Percentiles rank a stretch among this genome's conserved stretches.
Conservation (phyloP, 2,888 invertebrate species). For the Apamea crenata region DNA sequence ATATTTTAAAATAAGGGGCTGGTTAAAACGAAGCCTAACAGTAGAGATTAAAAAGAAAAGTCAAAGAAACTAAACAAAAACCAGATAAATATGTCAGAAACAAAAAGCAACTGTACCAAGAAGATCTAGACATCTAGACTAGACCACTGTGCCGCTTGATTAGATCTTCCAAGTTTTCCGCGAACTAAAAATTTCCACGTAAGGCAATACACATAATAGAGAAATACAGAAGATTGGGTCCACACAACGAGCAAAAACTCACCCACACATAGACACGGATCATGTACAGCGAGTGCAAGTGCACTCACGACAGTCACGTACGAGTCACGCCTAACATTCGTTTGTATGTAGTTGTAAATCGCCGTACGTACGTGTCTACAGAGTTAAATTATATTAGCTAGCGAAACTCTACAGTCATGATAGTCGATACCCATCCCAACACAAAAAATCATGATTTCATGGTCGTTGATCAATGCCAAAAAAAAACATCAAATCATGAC, state of each 20-base stretch:
- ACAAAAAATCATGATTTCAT: too few species aligned
- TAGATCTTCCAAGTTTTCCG: background rate
- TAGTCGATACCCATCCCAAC: too few species aligned
- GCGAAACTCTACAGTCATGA: background rate
- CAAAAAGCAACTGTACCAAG: background rate
- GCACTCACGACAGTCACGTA: background rate
- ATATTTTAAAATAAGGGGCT: conserved; percentile 10
- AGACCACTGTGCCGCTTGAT: background rate
- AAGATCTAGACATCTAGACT: background rate
- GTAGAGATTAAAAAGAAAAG: conserved; percentile 19
- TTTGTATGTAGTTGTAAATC: background rate
- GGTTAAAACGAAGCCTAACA: background rate
- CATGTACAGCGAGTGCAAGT: background rate
- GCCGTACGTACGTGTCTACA: background rate
- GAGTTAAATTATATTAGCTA: background rate
- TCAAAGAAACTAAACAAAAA: background rate
- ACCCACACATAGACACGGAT: background rate
- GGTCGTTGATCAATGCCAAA: too few species aligned
- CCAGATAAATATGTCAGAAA: conserved; percentile 1
- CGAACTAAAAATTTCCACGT: background rate
- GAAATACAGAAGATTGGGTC: background rate
- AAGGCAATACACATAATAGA: background rate
- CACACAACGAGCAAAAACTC: background rate
- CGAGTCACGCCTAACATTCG: too few species aligned
- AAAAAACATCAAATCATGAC: too few species aligned